phyloP scores from a whole-genome alignment of 2,888 invertebrate species.

The Cheilosia impressa region DNA sequence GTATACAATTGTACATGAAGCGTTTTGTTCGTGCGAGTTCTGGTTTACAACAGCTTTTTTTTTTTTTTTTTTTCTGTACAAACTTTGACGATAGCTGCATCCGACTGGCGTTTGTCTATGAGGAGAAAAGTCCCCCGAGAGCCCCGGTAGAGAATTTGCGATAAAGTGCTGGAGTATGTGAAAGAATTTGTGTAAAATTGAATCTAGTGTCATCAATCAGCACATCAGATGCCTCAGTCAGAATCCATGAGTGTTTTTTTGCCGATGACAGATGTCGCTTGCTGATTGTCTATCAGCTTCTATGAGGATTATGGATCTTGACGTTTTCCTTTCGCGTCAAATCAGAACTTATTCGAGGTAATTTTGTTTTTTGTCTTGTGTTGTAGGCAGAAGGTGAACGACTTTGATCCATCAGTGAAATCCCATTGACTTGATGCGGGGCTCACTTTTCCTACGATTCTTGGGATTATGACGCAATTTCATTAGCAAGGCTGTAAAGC shows the following conservation, averaged over 20 bases:
- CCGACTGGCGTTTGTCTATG: conserved; percentile 30
- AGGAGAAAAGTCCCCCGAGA: neutral
- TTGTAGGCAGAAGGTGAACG: neutral
- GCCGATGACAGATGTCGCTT: conserved; percentile 3
- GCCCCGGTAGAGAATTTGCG: neutral
- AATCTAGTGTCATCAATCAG: conserved; percentile 63
- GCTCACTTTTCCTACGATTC: neutral
- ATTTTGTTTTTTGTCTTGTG: neutral
- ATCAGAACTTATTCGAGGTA: neutral
- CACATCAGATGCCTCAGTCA: conserved; percentile 41
- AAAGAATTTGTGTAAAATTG: conserved; percentile 45
- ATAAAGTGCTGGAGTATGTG: conserved; percentile 4
- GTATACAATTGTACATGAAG: conserved; percentile 29
- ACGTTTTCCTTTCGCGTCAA: conserved; percentile 5
- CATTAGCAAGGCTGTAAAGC: neutral
- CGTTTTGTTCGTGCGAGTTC: conserved; percentile 52
- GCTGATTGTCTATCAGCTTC: conserved; percentile 4
- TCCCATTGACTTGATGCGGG: neutral
- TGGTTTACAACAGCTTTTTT: conserved; percentile 42
- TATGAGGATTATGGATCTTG: neutral
- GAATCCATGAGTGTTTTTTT: conserved; percentile 29
- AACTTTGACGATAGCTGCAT: conserved; percentile 33
- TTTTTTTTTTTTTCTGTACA: conserved; percentile 25
- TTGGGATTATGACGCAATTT: neutral
- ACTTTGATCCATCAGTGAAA: neutral